Evolutionary conservation across 1,140 invertebrate genomes (phyloP).

Genomic region (Luehdorfia chinensis): DNA sequence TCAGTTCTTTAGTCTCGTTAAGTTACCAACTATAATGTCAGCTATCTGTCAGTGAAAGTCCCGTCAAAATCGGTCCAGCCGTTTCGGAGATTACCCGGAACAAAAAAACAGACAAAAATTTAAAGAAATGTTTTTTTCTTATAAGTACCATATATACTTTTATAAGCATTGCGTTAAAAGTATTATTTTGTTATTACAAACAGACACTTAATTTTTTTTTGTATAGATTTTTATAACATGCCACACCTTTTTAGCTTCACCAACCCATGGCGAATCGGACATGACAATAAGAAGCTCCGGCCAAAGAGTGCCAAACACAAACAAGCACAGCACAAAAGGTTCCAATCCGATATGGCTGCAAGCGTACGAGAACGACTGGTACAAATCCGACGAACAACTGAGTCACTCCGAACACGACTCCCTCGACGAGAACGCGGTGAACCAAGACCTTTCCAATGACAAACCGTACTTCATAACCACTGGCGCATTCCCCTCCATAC

Average conservation of each 20-base stretch:
- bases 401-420: conserved; percentile 88
- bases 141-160: no score
- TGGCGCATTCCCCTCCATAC: conserved; percentile 74
- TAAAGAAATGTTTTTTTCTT: no score
- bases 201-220: no score
- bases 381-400: conserved; percentile 88
- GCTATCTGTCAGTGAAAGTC: no score
- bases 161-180: no score
- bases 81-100: no score
- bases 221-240: no score
- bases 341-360: conserved; percentile 97
- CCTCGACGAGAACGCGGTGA: conserved; percentile 90
- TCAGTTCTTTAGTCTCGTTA: no score
- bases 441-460: conserved; percentile 78
- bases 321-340: conserved; percentile 95
- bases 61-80: no score
- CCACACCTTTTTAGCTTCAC: conserved; percentile 60
- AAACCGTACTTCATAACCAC: conserved; percentile 77
- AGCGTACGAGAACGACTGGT: conserved; percentile 96
- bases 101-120: no score
- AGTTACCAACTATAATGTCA: no score
- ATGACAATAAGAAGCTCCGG: conserved; percentile 83
- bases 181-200: no score
- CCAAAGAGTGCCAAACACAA: conserved; percentile 94
- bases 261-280: conserved; percentile 82